phyloP scores from a whole-genome alignment of 2,797 vertebrate species.

The Bovichtus diacanthus region DNA sequence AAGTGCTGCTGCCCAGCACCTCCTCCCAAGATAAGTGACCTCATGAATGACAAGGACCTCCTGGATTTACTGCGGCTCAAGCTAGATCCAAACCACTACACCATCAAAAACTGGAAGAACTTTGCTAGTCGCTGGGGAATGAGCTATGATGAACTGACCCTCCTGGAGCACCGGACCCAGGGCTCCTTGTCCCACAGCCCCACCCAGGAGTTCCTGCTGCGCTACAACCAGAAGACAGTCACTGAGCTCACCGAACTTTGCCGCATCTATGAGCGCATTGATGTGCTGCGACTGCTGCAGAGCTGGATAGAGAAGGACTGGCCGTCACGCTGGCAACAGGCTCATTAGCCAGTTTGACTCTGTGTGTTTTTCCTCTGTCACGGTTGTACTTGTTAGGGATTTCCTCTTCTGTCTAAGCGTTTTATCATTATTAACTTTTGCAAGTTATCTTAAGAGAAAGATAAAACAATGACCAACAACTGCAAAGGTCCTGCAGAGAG shows the following conservation, averaged over 20 bases:
- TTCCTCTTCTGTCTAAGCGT: conserved; percentile 24
- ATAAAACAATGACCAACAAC: conserved; percentile 4
- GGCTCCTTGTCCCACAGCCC: conserved; percentile 91
- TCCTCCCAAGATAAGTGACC: conserved; percentile 94
- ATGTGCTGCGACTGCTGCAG: conserved; percentile 93
- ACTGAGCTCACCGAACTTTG: conserved; percentile 95
- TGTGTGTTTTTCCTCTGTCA: conserved; percentile 19
- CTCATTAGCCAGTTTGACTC: conserved; percentile 67
- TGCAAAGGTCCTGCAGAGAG: background rate
- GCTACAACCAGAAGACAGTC: conserved; percentile 95
- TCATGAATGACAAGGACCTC: conserved; percentile 97
- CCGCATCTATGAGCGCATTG: conserved; percentile 93
- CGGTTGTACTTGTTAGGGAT: conserved; percentile 10
- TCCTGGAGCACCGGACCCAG: conserved; percentile 92
- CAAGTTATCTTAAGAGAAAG: background rate
- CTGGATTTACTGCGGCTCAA: conserved; percentile 94
- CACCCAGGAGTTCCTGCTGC: conserved; percentile 94
- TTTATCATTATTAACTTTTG: conserved; percentile 6
- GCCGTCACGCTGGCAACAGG: conserved; percentile 90
- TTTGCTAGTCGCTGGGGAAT: conserved; percentile 99
- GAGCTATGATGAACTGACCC: conserved; percentile 95
- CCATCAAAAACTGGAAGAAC: conserved; percentile 99
- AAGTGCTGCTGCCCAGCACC: conserved; percentile 81
- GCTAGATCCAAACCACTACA: conserved; percentile 95
- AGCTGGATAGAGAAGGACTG: conserved; percentile 96